These are phyloP conservation scores for Balaenoptera acutorostrata DNA, from an alignment of 2,113 vertebrate species.

Conservation along the genomic window DNA sequence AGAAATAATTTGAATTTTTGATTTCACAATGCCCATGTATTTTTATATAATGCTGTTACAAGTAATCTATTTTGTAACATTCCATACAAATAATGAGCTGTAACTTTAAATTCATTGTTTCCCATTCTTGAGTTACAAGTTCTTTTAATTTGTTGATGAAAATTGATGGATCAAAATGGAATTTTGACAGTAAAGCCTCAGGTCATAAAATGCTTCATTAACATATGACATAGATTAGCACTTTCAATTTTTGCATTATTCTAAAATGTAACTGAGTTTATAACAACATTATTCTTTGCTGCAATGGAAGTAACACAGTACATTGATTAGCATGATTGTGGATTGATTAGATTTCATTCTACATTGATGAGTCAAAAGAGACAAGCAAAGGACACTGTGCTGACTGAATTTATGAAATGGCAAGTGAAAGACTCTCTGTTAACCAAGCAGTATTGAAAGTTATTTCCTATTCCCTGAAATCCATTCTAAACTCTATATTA, in stretches of 20 bases:
- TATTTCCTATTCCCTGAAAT: background rate
- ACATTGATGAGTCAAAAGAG: constrained; percentile 41
- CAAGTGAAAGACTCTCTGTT: background rate
- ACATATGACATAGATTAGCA: constrained; percentile 51
- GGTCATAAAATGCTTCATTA: constrained; percentile 69
- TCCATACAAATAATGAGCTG: constrained; percentile 17
- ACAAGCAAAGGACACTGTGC: background rate
- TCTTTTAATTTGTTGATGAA: constrained; percentile 67
- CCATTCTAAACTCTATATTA: background rate
- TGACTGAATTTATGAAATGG: background rate
- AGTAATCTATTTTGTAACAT: constrained; percentile 39
- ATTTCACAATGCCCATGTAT: background rate
- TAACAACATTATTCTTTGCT: constrained; percentile 46
- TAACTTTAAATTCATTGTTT: constrained; percentile 53
- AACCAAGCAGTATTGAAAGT: background rate
- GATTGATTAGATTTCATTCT: constrained; percentile 62
- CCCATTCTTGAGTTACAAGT: constrained; percentile 20
- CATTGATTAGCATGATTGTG: constrained; percentile 64
- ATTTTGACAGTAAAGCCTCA: constrained; percentile 56
- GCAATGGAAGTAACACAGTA: constrained; percentile 28
- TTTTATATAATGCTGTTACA: constrained; percentile 11
- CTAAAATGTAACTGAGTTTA: constrained; percentile 51
- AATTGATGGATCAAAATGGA: constrained; percentile 62
- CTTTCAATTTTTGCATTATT: constrained; percentile 54
- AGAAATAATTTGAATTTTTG: background rate